A percentile compares a stretch with the other conserved stretches of the same genome.
These are phyloP conservation scores for Drosophila azteca DNA, from an alignment of 1,140 invertebrate species.

Conservation along the genomic window DNA sequence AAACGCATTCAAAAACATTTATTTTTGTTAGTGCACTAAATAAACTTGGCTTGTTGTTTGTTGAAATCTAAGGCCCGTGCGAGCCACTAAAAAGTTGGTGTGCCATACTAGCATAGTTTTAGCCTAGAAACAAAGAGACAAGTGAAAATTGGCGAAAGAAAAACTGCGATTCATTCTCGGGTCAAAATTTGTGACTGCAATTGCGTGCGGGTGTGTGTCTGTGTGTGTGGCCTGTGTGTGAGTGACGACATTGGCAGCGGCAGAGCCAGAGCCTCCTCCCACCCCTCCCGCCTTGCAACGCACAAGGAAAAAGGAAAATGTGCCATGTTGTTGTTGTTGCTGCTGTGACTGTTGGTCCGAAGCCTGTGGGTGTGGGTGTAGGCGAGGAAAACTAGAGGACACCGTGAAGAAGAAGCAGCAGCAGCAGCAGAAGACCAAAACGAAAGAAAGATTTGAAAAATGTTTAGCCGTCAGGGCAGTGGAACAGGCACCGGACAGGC, in stretches of 20 bases:
- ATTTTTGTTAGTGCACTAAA: conserved; percentile 15
- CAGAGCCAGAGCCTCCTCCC: conserved; percentile 4
- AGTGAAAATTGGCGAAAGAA: conserved; percentile 39
- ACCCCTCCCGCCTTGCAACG: too few species aligned
- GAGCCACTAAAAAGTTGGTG: conserved; percentile 21
- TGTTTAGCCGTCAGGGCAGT: conserved; percentile 56
- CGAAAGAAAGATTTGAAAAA: background rate
- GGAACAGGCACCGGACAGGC: conserved; percentile 26
- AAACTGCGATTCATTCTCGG: conserved; percentile 61
- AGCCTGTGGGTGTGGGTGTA: conserved; percentile 16
- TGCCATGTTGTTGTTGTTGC: conserved; percentile 39
- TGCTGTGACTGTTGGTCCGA: conserved; percentile 4
- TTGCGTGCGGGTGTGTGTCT: conserved; percentile 32
- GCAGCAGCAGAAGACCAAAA: background rate
- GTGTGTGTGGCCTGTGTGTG: conserved; percentile 35
- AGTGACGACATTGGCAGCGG: conserved; percentile 72
- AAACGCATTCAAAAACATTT: conserved; percentile 34
- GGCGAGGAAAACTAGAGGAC: conserved; percentile 25
- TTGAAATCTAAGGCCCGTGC: background rate
- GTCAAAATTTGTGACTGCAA: conserved; percentile 45
- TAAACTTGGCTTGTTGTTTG: conserved; percentile 13
- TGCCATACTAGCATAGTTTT: background rate
- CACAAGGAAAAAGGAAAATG: conserved; percentile 33
- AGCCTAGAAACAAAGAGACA: conserved; percentile 11
- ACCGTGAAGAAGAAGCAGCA: conserved; percentile 1